These are phyloP conservation scores for Habropoda laboriosa DNA, from an alignment of 1,140 invertebrate species.

Conservation along the genomic window DNA sequence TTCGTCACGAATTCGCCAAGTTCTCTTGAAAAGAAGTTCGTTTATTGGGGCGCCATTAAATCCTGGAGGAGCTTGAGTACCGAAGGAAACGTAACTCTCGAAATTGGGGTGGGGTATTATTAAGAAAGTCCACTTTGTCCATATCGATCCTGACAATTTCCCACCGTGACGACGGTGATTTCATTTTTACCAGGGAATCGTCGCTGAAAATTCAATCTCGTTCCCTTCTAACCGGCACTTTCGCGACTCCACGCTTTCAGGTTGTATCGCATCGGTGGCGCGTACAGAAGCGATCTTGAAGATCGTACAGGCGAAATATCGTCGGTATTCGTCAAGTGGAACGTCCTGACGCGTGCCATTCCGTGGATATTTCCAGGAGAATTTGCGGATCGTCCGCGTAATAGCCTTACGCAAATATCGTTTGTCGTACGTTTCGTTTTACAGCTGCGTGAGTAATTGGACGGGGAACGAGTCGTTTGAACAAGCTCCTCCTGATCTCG, in stretches of 20 bases:
- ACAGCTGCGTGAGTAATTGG: not conserved
- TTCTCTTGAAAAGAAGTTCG: not conserved
- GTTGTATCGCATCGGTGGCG: not conserved
- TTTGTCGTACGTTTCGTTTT: not conserved
- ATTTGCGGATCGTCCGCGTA: not conserved
- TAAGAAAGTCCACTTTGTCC: slow-evolving; percentile 1
- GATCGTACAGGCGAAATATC: slow-evolving; percentile 19
- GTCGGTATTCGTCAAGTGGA: slow-evolving; percentile 22
- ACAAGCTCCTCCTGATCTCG: not conserved
- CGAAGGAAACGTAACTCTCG: not conserved
- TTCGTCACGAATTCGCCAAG: not conserved
- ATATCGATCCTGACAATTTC: not conserved
- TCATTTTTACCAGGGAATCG: not conserved
- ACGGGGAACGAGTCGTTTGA: not conserved
- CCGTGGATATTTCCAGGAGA: slow-evolving; percentile 41
- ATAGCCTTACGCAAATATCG: slow-evolving; percentile 18
- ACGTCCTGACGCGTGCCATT: slow-evolving; percentile 8
- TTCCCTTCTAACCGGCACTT: not conserved
- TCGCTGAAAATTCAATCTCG: slow-evolving; percentile 11
- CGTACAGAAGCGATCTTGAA: not conserved
- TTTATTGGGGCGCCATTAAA: not conserved
- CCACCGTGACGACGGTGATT: not conserved
- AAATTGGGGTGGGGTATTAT: not conserved
- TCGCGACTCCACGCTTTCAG: not conserved
- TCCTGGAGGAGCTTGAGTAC: not conserved